Evolutionary conservation across 1,140 invertebrate genomes (phyloP).

Genomic region (Meteorus sp.): DNA sequence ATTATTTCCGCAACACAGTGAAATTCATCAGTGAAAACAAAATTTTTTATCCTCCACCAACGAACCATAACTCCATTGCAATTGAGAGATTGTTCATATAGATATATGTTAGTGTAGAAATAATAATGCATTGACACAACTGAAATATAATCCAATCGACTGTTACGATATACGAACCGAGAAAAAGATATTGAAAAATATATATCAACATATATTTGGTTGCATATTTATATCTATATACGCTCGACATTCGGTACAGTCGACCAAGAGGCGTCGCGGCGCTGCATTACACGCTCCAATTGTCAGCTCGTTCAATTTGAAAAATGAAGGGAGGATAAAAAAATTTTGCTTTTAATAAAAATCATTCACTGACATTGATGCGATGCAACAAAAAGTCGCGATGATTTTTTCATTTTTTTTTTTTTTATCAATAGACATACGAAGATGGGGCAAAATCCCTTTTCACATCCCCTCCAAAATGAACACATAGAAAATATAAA

Average conservation of each 20-base stretch:
- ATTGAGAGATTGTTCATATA: background rate
- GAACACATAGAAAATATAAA: too few relatives aligned
- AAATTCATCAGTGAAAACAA: background rate
- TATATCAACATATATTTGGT: background rate
- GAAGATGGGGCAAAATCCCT: too few relatives aligned
- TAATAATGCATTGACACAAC: background rate
- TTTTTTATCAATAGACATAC: too few relatives aligned
- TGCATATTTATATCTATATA: conserved; percentile 20
- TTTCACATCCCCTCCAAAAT: too few relatives aligned
- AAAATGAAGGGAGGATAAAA: conserved; percentile 8
- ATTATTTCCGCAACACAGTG: background rate
- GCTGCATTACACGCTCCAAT: conserved; percentile 29
- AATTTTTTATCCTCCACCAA: background rate
- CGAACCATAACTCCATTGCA: background rate
- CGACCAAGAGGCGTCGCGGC: conserved; percentile 19
- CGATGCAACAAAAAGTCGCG: background rate
- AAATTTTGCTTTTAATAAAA: background rate
- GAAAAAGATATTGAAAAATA: background rate
- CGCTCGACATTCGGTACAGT: conserved; percentile 11
- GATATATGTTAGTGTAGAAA: background rate
- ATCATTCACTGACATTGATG: background rate
- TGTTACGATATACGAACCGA: background rate
- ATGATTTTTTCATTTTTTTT: too few relatives aligned
- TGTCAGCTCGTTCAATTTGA: conserved; percentile 18
- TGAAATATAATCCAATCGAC: conserved; percentile 1